Evolutionary conservation across 2,113 vertebrate genomes (phyloP).

Genomic region (Arenaria interpres): DNA sequence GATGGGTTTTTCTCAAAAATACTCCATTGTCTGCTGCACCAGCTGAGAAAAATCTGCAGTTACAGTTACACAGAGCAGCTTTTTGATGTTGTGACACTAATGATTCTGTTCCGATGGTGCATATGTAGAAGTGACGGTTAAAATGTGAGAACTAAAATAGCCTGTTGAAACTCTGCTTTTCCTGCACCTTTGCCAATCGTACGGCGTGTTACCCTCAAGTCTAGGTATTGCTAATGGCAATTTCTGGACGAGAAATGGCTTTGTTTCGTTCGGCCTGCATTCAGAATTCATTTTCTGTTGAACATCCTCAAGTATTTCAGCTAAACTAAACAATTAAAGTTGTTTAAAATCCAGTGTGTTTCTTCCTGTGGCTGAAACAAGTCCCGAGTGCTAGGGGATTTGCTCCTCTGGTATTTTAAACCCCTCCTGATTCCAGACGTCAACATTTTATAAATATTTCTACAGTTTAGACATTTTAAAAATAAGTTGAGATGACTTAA

Average conservation of each 20-base stretch:
- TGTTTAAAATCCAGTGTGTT: background rate
- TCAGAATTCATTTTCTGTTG: background rate
- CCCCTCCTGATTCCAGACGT: slow-evolving; percentile 40
- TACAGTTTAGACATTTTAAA: slow-evolving; percentile 39
- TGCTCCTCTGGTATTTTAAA: slow-evolving; percentile 65
- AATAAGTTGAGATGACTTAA: slow-evolving; percentile 43
- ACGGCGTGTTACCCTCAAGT: background rate
- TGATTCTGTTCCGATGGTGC: background rate
- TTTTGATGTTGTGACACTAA: background rate
- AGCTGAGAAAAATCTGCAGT: background rate
- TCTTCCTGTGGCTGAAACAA: slow-evolving; percentile 17
- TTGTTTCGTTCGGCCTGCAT: background rate
- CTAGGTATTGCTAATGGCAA: background rate
- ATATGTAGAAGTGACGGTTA: background rate
- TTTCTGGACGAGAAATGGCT: background rate
- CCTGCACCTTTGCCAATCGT: background rate
- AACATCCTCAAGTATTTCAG: background rate
- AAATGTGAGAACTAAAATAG: background rate
- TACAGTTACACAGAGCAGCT: background rate
- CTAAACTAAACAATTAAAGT: background rate
- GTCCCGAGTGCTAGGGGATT: slow-evolving; percentile 25
- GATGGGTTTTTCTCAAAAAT: background rate
- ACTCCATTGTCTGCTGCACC: background rate
- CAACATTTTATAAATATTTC: slow-evolving; percentile 62
- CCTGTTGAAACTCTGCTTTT: background rate